Base-by-base conservation (phyloP, 35 echinoderm and acorn worm genomes). In the Acanthaster planci region DNA sequence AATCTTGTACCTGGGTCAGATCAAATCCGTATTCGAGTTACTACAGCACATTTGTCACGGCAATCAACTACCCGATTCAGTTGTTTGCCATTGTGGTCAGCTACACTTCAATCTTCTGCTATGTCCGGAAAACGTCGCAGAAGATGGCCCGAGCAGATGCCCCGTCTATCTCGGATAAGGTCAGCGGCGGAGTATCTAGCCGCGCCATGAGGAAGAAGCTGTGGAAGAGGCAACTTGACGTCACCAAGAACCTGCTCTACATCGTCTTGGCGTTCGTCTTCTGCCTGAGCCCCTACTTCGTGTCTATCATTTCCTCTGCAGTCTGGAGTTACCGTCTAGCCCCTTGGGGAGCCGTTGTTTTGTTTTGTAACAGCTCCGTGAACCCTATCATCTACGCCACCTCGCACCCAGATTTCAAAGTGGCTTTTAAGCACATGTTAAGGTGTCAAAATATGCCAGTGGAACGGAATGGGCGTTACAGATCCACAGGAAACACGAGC, bases 331-430 rank as follows among this genome's bases (percentile, higher is more conserved):
- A 80, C 30, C 51, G 17, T 80, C 51, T 42, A 40, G 18, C 8
- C 2, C 77, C 51, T 47, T 80, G 51, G 38, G 77, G 77, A n/a
- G 77, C 68, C 26, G 64, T 82, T 16, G n/a, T 90, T 2, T 72
- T 90, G 37, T 53, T 85, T 5, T 76, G 56, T 19, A 90, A 84
- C 51, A 78, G 81, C 23, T 75, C 38, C 79, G 67, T 83, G 3
- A 90, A 90, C 51, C 89, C 89, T 14, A 47, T 90, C 51, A 90
- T 90, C 8, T 90, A 90, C 37, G 89, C 89, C 7, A 84, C 81
- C 18, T 77, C 77, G 23, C 89, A 90, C 67, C 89, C 89, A 10
- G 56, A 84, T 68, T 90, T 90, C 82, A 90, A 90, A 30, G 52
- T 19, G 60, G 82, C 85, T 58, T 79, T 90, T 76, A 32, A 39